A percentile compares a stretch with the other conserved stretches of the same genome.
Evolutionary conservation across 2,797 vertebrate genomes (phyloP).

Genomic region (Cetoscarus ocellatus): DNA sequence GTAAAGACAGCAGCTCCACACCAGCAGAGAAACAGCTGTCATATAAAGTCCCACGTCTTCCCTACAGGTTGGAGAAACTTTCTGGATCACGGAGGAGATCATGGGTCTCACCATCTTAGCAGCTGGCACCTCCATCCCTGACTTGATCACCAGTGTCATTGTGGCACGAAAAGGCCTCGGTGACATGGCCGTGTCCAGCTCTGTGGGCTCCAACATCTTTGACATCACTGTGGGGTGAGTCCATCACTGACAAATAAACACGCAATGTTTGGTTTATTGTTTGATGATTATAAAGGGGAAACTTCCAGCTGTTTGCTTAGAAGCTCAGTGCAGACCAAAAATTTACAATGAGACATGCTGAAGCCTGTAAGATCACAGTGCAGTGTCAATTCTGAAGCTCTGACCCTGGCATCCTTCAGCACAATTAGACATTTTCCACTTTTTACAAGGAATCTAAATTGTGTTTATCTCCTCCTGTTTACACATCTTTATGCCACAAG

Average conservation of each 20-base stretch:
- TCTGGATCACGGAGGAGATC: constrained; percentile 97
- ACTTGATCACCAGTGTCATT: constrained; percentile 98
- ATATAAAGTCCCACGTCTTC: not conserved
- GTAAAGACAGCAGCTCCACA: too few species aligned
- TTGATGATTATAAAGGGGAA: not conserved
- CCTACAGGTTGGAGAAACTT: constrained; percentile 95
- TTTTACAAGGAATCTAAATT: too few species aligned
- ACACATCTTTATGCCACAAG: too few species aligned
- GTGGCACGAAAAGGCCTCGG: constrained; percentile 97
- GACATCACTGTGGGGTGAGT: constrained; percentile 99
- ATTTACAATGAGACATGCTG: too few species aligned
- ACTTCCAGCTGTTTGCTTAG: not conserved
- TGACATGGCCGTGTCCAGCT: constrained; percentile 99
- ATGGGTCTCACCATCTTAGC: constrained; percentile 98
- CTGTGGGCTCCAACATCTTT: constrained; percentile 99
- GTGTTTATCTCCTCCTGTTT: too few species aligned
- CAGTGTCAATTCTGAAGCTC: too few species aligned
- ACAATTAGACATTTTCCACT: too few species aligned
- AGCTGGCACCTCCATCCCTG: constrained; percentile 97
- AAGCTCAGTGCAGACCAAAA: too few species aligned
- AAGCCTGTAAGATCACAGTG: too few species aligned
- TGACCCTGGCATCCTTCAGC: too few species aligned
- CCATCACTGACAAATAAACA: not conserved
- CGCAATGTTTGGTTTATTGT: not conserved
- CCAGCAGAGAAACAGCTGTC: not conserved